phyloP scores from a whole-genome alignment of 2,888 invertebrate species.

The Ischnura elegans region DNA sequence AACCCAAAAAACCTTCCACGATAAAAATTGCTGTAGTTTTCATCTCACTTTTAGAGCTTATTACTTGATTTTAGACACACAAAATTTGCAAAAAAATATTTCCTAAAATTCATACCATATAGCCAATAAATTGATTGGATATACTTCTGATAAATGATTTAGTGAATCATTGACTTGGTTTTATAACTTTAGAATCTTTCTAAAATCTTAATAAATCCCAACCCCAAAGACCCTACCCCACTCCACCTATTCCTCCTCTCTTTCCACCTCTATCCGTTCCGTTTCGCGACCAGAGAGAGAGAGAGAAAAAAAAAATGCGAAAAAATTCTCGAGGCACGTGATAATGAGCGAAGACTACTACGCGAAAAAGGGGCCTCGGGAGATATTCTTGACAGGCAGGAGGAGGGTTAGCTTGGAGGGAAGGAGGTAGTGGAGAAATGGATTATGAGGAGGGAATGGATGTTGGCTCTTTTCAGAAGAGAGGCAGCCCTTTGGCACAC shows the following conservation, averaged over 20 bases:
- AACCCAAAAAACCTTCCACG: too few relatives aligned
- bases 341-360: neutral
- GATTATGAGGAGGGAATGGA: neutral
- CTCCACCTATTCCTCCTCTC: neutral
- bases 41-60: too few relatives aligned
- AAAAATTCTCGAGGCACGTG: neutral
- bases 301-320: neutral
- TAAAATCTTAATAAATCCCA: neutral
- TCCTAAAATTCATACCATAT: too few relatives aligned
- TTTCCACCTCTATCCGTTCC: too few relatives aligned
- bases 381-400: neutral
- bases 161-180: too few relatives aligned
- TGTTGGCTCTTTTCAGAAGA: neutral
- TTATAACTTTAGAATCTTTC: too few relatives aligned
- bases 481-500: neutral
- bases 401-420: neutral
- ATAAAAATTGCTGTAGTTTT: too few relatives aligned
- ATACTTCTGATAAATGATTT: too few relatives aligned
- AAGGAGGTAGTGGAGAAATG: neutral
- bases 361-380: neutral
- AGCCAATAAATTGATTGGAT: too few relatives aligned
- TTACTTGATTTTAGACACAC: too few relatives aligned
- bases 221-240: neutral
- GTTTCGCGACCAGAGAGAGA: neutral
- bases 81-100: too few relatives aligned